Evolutionary conservation across 2,113 vertebrate genomes (phyloP), one percentile per base, ranked within the genome.

Genomic region (Zosterops hypoxanthus): DNA sequence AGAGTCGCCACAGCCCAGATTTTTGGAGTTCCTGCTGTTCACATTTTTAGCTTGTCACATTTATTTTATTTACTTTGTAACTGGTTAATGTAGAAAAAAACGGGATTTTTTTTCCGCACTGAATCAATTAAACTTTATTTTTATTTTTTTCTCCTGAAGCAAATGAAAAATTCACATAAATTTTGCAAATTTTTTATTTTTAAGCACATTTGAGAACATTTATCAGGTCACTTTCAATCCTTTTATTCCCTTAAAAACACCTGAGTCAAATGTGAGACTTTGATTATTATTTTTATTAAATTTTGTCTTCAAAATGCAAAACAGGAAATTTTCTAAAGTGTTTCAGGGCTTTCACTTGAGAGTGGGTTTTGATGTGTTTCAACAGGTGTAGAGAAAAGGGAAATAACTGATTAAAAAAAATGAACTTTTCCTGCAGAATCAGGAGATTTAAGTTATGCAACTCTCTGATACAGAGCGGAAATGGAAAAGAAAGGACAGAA

Each of bases 311-410:
- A 69, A 95, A 92, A 81, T 18, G 2, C 3, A 2, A 9, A 88
- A 41, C 5, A 88, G 91, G 93, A 94, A 94, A 81, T 95, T 87
- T 97, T 96, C 94, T 82, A 41, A 90, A 70, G 82, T 8, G 17
- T 19, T 55, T 55, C 52, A 19, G 17, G 18, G 52, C 52, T 55
- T 12, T 55, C 18, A 31, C 29, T 55, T 5, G 29, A 55, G 52
- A 19, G 29, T 55, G 52, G 31, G 52, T 7, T 31, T 53, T 31
- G 28, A 31, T 31, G 52, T 53, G 52, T 53, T 31, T 53, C 17
- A 31, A 53, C 28, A 53, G 52, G 17, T 53, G 52, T 31, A 53
- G 10, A 31, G 29, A 53, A 53, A 4, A 12, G 29, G 28, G 17
- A 25, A 53, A 53, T 53, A 39, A 39, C 39, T 39, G 5, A 39